Conservation (phyloP, 2,888 invertebrate genomes). For the Cheilosia grossa region DNA sequence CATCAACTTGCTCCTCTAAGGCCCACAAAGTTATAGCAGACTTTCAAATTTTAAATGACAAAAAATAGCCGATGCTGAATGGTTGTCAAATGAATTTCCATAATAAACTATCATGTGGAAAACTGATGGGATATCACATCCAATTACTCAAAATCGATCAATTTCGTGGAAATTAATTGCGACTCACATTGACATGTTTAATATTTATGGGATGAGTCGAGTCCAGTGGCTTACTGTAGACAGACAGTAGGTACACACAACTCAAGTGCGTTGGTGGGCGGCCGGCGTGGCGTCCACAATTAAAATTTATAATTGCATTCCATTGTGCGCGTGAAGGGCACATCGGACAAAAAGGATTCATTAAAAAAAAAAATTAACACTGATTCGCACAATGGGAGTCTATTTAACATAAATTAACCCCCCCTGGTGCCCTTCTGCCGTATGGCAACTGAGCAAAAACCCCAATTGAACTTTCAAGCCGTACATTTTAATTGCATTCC, state of each 20-base stretch:
- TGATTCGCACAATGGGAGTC: conserved; percentile 52
- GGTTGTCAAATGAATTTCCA: neutral
- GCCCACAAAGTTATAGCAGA: too few species aligned
- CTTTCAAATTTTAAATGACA: too few species aligned
- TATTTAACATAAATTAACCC: conserved; percentile 69
- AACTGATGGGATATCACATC: conserved; percentile 13
- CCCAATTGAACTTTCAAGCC: conserved; percentile 36
- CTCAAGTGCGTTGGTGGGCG: conserved; percentile 21
- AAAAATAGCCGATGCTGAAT: too few species aligned
- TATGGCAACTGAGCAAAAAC: conserved; percentile 11
- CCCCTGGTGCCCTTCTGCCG: neutral
- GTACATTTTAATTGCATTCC: conserved; percentile 59
- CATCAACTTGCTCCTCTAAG: too few species aligned
- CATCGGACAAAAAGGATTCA: conserved; percentile 11
- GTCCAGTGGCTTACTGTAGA: conserved; percentile 3
- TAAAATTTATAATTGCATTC: conserved; percentile 74
- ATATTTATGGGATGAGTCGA: neutral
- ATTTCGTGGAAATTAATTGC: conserved; percentile 41
- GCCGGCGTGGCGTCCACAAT: conserved; percentile 33
- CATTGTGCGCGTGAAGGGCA: conserved; percentile 40
- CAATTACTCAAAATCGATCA: conserved; percentile 8
- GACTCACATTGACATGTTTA: neutral
- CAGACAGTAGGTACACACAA: neutral
- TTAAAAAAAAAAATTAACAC: conserved; percentile 48
- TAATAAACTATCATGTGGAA: conserved; percentile 27